Conservation (phyloP, 2,888 invertebrate genomes). For the Acleris holmiana region DNA sequence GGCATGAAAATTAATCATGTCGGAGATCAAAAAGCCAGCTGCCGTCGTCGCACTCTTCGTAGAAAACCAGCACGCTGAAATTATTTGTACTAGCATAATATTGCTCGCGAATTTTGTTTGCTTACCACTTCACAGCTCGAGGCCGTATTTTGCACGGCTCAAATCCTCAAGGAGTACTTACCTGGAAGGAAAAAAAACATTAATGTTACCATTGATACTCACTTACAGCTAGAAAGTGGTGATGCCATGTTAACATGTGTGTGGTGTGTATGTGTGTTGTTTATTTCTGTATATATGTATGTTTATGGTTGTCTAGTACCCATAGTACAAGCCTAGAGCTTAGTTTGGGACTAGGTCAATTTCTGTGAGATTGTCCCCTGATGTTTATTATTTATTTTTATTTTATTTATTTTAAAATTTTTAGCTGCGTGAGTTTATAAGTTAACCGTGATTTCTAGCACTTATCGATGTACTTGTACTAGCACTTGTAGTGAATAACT, state of each 20-base stretch:
- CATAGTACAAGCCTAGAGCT: no score
- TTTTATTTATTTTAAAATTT: no score
- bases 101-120: constrained; percentile 20
- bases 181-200: constrained; percentile 44
- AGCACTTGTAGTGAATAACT: no score
- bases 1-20: not conserved
- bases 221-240: constrained; percentile 5
- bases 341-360: no score
- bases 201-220: constrained; percentile 4
- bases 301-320: no score
- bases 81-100: constrained; percentile 25
- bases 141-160: constrained; percentile 19
- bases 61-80: constrained; percentile 7
- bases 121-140: constrained; percentile 25
- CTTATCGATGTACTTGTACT: no score
- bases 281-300: no score
- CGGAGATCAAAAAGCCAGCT: not conserved
- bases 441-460: no score
- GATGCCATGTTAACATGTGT: not conserved
- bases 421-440: no score
- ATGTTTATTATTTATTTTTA: no score
- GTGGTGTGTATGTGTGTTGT: no score
- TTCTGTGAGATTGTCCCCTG: no score
- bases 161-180: constrained; percentile 42
- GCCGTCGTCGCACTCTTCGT: not conserved